Conservation (phyloP, 2,113 vertebrate species). For the Onychorhynchus coronatus region DNA sequence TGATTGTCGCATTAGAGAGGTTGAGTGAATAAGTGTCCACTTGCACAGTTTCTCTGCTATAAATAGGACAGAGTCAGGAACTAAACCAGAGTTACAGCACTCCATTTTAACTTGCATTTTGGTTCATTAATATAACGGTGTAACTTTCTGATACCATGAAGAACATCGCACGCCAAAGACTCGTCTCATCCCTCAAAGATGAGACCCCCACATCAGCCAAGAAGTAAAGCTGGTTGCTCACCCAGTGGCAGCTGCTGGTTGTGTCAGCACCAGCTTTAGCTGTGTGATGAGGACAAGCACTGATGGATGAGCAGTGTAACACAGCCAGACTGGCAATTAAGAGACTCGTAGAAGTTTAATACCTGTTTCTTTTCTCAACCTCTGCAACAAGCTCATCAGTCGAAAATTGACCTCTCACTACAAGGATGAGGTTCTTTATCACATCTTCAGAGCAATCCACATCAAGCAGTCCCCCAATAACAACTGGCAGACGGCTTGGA, state of each 20-base stretch:
- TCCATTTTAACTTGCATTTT: neutral
- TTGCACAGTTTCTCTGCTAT: neutral
- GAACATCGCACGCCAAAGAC: neutral
- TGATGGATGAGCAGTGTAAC: neutral
- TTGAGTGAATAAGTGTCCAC: neutral
- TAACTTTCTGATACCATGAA: neutral
- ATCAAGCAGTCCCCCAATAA: slow-evolving; percentile 92
- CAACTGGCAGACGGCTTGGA: slow-evolving; percentile 94
- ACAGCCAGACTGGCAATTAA: neutral
- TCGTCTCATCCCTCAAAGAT: neutral
- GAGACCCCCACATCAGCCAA: neutral
- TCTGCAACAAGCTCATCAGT: slow-evolving; percentile 98
- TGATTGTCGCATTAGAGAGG: neutral
- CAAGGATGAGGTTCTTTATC: slow-evolving; percentile 96
- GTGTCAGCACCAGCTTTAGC: neutral
- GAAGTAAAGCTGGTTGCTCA: neutral
- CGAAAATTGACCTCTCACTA: slow-evolving; percentile 96
- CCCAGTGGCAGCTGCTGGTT: neutral
- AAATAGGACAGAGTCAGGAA: neutral
- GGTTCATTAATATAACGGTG: neutral
- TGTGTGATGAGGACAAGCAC: neutral
- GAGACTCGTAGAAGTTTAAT: neutral
- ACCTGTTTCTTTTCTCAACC: slow-evolving; percentile 98
- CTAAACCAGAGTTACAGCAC: neutral
- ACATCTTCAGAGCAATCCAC: slow-evolving; percentile 99